A percentile compares a stretch with the other conserved stretches of the same genome.
phyloP scores from a whole-genome alignment of 2,797 vertebrate species.

The Crocidura indochinensis region DNA sequence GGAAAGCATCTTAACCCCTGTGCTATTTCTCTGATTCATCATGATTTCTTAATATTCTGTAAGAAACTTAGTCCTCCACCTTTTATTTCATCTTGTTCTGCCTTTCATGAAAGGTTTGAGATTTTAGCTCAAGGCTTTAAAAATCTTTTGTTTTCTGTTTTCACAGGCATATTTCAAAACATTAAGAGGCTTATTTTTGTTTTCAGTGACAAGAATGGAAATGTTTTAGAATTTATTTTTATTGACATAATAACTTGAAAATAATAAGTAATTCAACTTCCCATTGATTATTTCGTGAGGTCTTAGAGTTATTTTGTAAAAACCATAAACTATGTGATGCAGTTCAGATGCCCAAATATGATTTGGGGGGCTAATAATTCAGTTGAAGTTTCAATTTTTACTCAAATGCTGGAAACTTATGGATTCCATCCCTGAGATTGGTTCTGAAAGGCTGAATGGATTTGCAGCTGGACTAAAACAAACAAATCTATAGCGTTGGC shows the following conservation, averaged over 20 bases:
- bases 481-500: slow-evolving; percentile 74
- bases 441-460: slow-evolving; percentile 71
- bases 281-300: slow-evolving; percentile 44
- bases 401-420: slow-evolving; percentile 65
- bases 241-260: slow-evolving; percentile 71
- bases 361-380: slow-evolving; percentile 69
- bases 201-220: slow-evolving; percentile 71
- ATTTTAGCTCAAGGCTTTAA: slow-evolving; percentile 56
- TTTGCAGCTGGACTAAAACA: slow-evolving; percentile 77
- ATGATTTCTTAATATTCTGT: slow-evolving; percentile 40
- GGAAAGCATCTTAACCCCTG: no score
- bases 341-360: slow-evolving; percentile 64
- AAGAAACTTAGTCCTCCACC: slow-evolving; percentile 48
- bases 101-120: slow-evolving; percentile 60
- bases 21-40: no score
- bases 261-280: slow-evolving; percentile 63
- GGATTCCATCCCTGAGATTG: slow-evolving; percentile 56
- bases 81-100: slow-evolving; percentile 31
- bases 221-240: slow-evolving; percentile 68
- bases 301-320: slow-evolving; percentile 56
- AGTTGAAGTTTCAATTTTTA: slow-evolving; percentile 69
- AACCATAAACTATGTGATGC: slow-evolving; percentile 64
- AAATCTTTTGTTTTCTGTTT: slow-evolving; percentile 66
- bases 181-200: slow-evolving; percentile 69
- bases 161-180: slow-evolving; percentile 64